These are phyloP conservation scores for Xenopus laevis DNA, from an alignment of 2,113 vertebrate genomes.

Conservation along the genomic window DNA sequence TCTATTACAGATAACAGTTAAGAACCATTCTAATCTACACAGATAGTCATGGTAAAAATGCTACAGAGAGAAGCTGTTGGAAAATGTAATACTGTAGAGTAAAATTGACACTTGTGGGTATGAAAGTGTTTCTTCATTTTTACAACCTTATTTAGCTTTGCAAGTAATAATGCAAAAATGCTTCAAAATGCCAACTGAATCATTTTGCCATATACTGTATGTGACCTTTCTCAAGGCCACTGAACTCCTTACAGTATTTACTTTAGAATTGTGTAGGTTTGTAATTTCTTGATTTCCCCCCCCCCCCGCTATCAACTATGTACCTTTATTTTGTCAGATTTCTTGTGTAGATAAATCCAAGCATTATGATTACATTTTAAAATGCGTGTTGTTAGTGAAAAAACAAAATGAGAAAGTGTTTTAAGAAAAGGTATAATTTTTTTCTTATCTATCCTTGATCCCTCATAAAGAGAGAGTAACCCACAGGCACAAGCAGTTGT, in stretches of 20 bases:
- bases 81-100: constrained; percentile 66
- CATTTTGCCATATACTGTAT: constrained; percentile 44
- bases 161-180: constrained; percentile 57
- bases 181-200: constrained; percentile 38
- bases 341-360: too few relatives aligned
- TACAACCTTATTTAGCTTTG: constrained; percentile 55
- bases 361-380: too few relatives aligned
- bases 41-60: constrained; percentile 68
- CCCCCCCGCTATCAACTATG: too few relatives aligned
- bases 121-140: constrained; percentile 52
- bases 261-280: too few relatives aligned
- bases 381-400: too few relatives aligned
- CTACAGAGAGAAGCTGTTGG: constrained; percentile 66
- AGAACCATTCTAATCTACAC: constrained; percentile 79
- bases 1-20: constrained; percentile 83
- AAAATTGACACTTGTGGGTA: constrained; percentile 67
- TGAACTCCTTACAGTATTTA: neutral
- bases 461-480: too few relatives aligned
- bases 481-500: too few relatives aligned
- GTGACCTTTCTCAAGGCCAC: constrained; percentile 57
- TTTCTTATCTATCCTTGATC: too few relatives aligned
- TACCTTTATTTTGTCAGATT: too few relatives aligned
- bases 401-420: too few relatives aligned
- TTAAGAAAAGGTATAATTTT: too few relatives aligned
- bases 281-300: too few relatives aligned